Evolutionary conservation across 2,797 vertebrate genomes (phyloP).

Genomic region (Acipenser oxyrinchus): DNA sequence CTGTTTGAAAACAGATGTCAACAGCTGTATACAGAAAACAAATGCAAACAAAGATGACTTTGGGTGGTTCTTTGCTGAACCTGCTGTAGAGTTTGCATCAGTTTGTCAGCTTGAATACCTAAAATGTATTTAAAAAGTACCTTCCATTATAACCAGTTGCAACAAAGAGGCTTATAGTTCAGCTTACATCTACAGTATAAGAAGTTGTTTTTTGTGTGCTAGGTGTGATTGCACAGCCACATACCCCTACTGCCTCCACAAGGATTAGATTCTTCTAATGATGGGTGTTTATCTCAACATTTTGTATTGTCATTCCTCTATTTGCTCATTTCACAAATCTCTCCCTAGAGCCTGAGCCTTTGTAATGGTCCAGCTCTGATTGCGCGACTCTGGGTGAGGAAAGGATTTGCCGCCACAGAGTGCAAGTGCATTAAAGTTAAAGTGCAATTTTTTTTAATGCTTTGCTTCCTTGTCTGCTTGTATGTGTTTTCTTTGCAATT

Average conservation of each 20-base stretch:
- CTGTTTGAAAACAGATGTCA: background rate
- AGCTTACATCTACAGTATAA: too few species aligned
- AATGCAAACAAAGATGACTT: too few species aligned
- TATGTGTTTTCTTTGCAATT: constrained; percentile 1
- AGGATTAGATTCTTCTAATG: constrained; percentile 49
- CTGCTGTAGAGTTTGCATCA: too few species aligned
- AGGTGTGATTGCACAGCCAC: too few species aligned
- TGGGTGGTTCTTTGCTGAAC: too few species aligned
- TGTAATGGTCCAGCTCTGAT: constrained; percentile 62
- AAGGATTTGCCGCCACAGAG: constrained; percentile 55
- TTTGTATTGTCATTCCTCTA: constrained; percentile 72
- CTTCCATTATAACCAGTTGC: too few species aligned
- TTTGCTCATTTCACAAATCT: constrained; percentile 71
- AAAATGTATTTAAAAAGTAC: too few species aligned
- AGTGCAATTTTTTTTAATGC: constrained; percentile 30
- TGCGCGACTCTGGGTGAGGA: constrained; percentile 50
- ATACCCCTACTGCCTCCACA: too few species aligned
- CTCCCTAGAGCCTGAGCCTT: constrained; percentile 64
- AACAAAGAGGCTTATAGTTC: too few species aligned
- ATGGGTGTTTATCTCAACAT: constrained; percentile 75
- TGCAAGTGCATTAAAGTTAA: background rate
- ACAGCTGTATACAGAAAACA: background rate
- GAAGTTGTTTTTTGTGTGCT: too few species aligned
- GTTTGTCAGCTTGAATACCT: too few species aligned
- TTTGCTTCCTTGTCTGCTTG: constrained; percentile 29